Evolutionary conservation across 2,888 invertebrate genomes (phyloP).

Genomic region (Drosophila melanosoma): DNA sequence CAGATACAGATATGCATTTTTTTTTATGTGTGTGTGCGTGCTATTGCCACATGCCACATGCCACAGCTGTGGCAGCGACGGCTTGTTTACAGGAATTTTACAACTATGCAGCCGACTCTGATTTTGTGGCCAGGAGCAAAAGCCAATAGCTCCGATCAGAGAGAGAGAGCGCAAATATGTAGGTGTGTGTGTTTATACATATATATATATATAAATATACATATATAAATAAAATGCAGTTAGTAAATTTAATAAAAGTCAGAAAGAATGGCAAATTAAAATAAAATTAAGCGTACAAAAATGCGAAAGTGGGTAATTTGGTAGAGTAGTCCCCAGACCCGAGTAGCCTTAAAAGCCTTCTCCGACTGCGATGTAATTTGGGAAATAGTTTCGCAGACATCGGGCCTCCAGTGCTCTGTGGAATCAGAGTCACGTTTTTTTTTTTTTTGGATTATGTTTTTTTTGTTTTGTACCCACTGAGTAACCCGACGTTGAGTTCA

Average conservation of each 20-base stretch:
- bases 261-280: conserved; percentile 50
- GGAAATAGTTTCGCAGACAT: conserved; percentile 54
- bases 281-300: conserved; percentile 66
- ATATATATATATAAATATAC: too few species aligned
- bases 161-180: not conserved
- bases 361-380: conserved; percentile 48
- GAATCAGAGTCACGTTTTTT: conserved; percentile 68
- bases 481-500: conserved; percentile 4
- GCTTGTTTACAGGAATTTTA: conserved; percentile 76
- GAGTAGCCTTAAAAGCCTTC: conserved; percentile 25
- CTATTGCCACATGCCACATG: conserved; percentile 73
- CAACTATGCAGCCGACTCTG: conserved; percentile 70
- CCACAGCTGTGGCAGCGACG: conserved; percentile 57
- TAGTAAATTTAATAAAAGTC: conserved; percentile 52
- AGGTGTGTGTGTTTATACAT: not conserved
- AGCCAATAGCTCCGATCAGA: conserved; percentile 29
- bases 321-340: not conserved
- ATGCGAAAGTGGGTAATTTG: not conserved
- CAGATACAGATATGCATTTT: conserved; percentile 13
- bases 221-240: conserved; percentile 17
- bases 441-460: conserved; percentile 30
- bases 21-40: conserved; percentile 18
- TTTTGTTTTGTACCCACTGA: not conserved
- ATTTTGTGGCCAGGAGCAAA: conserved; percentile 36
- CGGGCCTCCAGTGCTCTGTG: conserved; percentile 10